Conservation (phyloP, 2,888 invertebrate genomes). For the Axea sp. region DNA sequence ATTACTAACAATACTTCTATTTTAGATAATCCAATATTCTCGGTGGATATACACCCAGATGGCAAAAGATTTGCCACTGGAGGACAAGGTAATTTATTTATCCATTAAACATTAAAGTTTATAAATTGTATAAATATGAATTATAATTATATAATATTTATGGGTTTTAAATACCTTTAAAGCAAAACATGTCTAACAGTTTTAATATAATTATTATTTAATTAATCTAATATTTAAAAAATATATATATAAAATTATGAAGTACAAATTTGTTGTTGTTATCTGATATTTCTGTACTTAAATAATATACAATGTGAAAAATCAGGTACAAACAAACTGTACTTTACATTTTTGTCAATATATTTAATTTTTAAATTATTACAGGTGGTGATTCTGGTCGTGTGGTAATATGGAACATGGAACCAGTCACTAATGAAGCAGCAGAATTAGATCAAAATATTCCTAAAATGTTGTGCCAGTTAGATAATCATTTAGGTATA, state of each 20-base stretch:
- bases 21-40: constrained; percentile 95
- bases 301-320: too few species aligned
- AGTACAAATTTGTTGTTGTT: too few species aligned
- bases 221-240: too few species aligned
- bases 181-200: too few species aligned
- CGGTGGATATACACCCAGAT: constrained; percentile 98
- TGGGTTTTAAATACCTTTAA: too few species aligned
- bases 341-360: too few species aligned
- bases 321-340: too few species aligned
- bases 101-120: too few species aligned
- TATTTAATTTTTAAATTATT: constrained; percentile 3
- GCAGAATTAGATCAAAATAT: constrained; percentile 90
- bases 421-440: constrained; percentile 89
- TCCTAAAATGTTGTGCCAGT: constrained; percentile 96
- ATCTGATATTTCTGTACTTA: too few species aligned
- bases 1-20: constrained; percentile 8
- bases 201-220: too few species aligned
- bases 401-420: constrained; percentile 97
- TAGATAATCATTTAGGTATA: constrained; percentile 95
- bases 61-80: constrained; percentile 96
- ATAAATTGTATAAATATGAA: too few species aligned
- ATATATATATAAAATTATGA: too few species aligned
- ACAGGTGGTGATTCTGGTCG: constrained; percentile 92
- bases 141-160: neutral
- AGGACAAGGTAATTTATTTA: constrained; percentile 84